Conservation (phyloP, 2,888 invertebrate species). For the Lasioglossum oenotherae region DNA sequence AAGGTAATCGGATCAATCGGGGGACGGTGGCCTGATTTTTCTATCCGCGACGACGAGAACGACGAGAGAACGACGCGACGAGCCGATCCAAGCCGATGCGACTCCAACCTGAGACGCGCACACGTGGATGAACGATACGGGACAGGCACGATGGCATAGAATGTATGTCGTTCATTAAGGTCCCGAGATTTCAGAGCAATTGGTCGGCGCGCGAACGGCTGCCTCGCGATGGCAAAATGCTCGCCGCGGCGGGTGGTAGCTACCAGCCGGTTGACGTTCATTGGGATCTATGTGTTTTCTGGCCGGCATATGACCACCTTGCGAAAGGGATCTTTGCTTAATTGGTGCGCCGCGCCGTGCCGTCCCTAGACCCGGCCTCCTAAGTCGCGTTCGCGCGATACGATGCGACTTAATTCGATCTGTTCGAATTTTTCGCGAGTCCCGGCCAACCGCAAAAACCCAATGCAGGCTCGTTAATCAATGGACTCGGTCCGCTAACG, state of each 20-base stretch:
- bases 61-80: conserved; percentile 12
- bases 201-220: conserved; percentile 28
- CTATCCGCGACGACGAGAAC: conserved; percentile 31
- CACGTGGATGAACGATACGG: neutral
- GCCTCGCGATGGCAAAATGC: conserved; percentile 27
- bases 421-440: conserved; percentile 15
- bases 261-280: conserved; percentile 45
- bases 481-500: conserved; percentile 13
- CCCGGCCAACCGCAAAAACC: neutral
- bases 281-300: conserved; percentile 64
- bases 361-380: neutral
- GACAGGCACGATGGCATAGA: neutral
- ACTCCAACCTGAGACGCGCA: neutral
- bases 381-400: conserved; percentile 1
- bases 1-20: conserved; percentile 59
- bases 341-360: conserved; percentile 42
- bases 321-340: conserved; percentile 58
- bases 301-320: conserved; percentile 43
- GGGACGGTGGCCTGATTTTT: conserved; percentile 55
- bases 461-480: conserved; percentile 22
- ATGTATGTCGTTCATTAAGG: conserved; percentile 51
- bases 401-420: conserved; percentile 28
- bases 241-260: conserved; percentile 51
- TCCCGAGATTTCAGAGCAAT: conserved; percentile 39
- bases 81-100: neutral